Evolutionary conservation across 23 tunicate species (phyloP).

Genomic region (Botrylloides violaceus): DNA sequence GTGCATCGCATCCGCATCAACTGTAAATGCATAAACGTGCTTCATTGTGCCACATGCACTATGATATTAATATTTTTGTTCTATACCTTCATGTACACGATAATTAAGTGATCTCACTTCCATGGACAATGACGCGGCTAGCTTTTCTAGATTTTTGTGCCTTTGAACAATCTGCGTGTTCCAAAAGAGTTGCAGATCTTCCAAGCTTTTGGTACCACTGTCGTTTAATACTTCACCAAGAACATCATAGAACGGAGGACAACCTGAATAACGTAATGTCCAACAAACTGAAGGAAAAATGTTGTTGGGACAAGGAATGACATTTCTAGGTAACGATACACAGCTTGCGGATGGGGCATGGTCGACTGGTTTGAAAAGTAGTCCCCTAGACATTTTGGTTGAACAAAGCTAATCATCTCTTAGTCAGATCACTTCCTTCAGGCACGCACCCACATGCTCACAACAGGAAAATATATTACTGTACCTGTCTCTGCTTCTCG

Average conservation of each 20-base stretch:
- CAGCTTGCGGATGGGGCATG: no score
- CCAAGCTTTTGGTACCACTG: background rate
- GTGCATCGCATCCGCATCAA: background rate
- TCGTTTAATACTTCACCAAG: slow-evolving; percentile 12
- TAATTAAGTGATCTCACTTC: background rate
- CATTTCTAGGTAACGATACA: no score
- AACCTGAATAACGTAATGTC: no score
- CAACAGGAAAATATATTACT: background rate
- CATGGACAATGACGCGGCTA: background rate
- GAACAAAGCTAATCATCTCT: no score
- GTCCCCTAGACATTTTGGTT: no score
- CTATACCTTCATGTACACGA: background rate
- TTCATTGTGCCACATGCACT: no score
- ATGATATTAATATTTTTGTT: background rate
- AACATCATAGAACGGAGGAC: slow-evolving; percentile 8
- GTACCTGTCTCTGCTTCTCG: slow-evolving; percentile 34
- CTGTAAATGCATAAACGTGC: background rate
- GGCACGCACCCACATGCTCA: background rate
- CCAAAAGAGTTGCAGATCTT: background rate
- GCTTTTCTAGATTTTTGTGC: background rate
- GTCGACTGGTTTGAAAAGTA: no score
- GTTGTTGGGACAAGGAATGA: no score
- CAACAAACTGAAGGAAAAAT: no score
- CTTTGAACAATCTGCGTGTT: background rate
- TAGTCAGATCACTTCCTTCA: no score